A percentile compares a stretch with the other conserved stretches of the same genome.
Evolutionary conservation across 2,888 invertebrate species (phyloP).

Genomic region (Eilema depressum): DNA sequence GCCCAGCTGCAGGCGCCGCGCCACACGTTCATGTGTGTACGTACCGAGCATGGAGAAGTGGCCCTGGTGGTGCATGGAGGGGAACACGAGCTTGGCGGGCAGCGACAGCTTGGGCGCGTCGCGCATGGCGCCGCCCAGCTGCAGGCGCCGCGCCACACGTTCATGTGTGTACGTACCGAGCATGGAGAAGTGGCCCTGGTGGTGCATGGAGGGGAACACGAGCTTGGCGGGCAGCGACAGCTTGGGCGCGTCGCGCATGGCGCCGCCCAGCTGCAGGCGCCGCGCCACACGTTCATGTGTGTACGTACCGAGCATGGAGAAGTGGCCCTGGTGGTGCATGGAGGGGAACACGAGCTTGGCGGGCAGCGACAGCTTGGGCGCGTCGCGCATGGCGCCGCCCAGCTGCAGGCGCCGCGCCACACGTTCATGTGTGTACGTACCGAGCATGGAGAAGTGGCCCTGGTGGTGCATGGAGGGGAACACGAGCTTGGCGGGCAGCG

Average conservation of each 20-base stretch:
- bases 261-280: constrained; percentile 96
- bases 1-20: constrained; percentile 96
- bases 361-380: constrained; percentile 97
- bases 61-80: constrained; percentile 97
- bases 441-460: constrained; percentile 99
- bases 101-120: constrained; percentile 98
- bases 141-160: constrained; percentile 96
- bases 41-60: constrained; percentile 99
- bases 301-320: no score
- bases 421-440: no score
- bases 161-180: no score
- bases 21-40: constrained; percentile 96
- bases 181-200: constrained; percentile 98
- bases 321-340: constrained; percentile 98
- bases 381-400: constrained; percentile 95
- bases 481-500: constrained; percentile 98
- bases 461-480: constrained; percentile 98
- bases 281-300: constrained; percentile 96
- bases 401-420: constrained; percentile 96
- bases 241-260: constrained; percentile 97
- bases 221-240: constrained; percentile 98
- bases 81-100: constrained; percentile 98
- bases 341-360: constrained; percentile 99
- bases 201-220: constrained; percentile 98
- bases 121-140: constrained; percentile 95